Percentiles rank a stretch among this genome's conserved stretches.
phyloP scores from a whole-genome alignment of 2,888 invertebrate genomes.

The Sarcophaga rosellei region DNA sequence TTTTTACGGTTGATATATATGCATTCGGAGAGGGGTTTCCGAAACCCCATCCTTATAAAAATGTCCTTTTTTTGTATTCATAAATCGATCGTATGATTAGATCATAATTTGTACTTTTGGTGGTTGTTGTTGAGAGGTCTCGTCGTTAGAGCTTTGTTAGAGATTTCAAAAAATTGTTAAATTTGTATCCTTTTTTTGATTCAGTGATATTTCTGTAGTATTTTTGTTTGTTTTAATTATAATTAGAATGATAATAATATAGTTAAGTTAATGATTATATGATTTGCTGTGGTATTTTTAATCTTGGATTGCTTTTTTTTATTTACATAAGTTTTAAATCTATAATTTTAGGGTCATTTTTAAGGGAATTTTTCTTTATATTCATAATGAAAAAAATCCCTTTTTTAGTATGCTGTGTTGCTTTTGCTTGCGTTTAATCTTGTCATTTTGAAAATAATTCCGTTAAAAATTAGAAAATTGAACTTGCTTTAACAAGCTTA shows the following conservation, averaged over 20 bases:
- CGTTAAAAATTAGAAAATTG: not conserved
- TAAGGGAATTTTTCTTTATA: not conserved
- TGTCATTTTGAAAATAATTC: not conserved
- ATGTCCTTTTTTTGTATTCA: slow-evolving; percentile 23
- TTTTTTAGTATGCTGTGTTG: not conserved
- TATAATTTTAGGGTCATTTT: not conserved
- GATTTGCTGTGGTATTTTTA: slow-evolving; percentile 49
- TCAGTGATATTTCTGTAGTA: slow-evolving; percentile 64
- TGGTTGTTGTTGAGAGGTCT: slow-evolving; percentile 11
- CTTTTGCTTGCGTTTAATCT: not conserved
- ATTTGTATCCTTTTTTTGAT: slow-evolving; percentile 57
- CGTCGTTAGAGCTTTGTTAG: not conserved
- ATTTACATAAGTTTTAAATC: slow-evolving; percentile 62
- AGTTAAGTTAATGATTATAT: slow-evolving; percentile 64
- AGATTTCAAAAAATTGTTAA: slow-evolving; percentile 26
- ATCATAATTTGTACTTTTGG: slow-evolving; percentile 62
- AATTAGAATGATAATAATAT: slow-evolving; percentile 66
- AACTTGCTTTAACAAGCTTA: not conserved
- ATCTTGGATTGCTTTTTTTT: slow-evolving; percentile 39
- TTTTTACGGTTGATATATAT: slow-evolving; percentile 75
- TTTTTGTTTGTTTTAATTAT: slow-evolving; percentile 62
- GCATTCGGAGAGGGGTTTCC: slow-evolving; percentile 52
- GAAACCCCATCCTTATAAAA: slow-evolving; percentile 7
- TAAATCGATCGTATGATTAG: slow-evolving; percentile 9
- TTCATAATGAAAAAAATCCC: not conserved